Base-by-base conservation (phyloP, 2,797 vertebrate genomes). In the Notoglanidium macrostoma region DNA sequence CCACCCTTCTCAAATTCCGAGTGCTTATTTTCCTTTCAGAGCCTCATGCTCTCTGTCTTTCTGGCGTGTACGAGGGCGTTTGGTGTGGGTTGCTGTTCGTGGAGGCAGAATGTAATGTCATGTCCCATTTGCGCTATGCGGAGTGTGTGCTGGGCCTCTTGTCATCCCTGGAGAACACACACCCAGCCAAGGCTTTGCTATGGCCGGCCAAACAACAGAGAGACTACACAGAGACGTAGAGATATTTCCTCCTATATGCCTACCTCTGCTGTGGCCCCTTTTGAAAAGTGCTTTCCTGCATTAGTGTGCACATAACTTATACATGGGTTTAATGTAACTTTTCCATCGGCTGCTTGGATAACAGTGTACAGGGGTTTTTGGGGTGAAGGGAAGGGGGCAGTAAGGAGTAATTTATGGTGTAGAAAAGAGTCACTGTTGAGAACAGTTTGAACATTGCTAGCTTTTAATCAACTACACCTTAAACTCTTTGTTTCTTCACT, bases 71-170 rank as follows among this genome's bases (percentile, higher is more conserved):
- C 44, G 67, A 77, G 46, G 79, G 86, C 29, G 83, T 68, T 82
- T 67, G 82, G 83, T 55, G 85, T 67, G 72, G 68, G 82, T 82
- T 86, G 84, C 80, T 87, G 89, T 92, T 68, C 84, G 81, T 86
- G 73, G 85, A 81, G 89, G 88, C 84, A 91, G 87, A 91, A 90
- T 88, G 84, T 89, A 91, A 89, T 90, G 90, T 91, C 92, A 92
- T 59, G 83, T 92, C 90, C 87, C 87, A 92, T 91, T 92, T 92
- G 87, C 87, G 85, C 49, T 59, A 59, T 81, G 85, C 72, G 44
- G 86, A 88, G 87, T 65, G 21, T 85, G 85, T 80, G 59, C 78
- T 84, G 84, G 85, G 85, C 76, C 88, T 87, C 68, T 85, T 83
- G 91, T 84, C 51, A 80, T 93, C 90, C 90, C 89, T 72, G 84